Conservation (phyloP, 1,140 invertebrate species). For the Heterodera schachtii region DNA sequence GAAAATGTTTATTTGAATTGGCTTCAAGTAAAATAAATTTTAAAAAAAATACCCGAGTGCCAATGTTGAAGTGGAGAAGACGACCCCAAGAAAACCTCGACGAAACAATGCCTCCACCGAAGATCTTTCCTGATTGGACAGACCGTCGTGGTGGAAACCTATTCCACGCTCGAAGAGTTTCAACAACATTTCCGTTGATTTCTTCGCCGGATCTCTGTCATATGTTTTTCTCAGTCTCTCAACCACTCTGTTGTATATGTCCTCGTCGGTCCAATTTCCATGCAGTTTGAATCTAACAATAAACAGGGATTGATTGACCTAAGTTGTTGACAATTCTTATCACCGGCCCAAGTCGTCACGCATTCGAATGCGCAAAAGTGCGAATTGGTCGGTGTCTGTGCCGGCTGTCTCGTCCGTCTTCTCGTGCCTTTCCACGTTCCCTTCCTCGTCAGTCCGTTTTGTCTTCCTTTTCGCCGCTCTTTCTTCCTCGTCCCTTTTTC, state of each 20-base stretch:
- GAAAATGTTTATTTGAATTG: not conserved
- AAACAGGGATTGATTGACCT: not conserved
- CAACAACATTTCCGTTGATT: conserved; percentile 47
- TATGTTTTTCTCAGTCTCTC: conserved; percentile 32
- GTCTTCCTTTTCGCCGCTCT: conserved; percentile 58
- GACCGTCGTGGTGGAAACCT: conserved; percentile 63
- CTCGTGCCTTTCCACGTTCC: conserved; percentile 41
- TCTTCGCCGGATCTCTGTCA: conserved; percentile 20
- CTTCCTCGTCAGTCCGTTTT: conserved; percentile 54
- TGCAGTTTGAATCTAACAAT: conserved; percentile 58
- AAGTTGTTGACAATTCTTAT: conserved; percentile 1
- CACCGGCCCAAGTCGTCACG: conserved; percentile 55
- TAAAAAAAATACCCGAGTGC: conserved; percentile 50
- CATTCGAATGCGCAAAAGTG: conserved; percentile 51
- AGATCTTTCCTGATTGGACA: conserved; percentile 55
- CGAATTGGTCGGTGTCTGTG: conserved; percentile 52
- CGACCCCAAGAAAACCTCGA: conserved; percentile 57
- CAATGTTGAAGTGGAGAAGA: conserved; percentile 63
- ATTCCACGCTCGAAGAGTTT: conserved; percentile 63
- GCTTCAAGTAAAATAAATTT: too few relatives aligned
- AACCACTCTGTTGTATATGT: conserved; percentile 50
- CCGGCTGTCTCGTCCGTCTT: conserved; percentile 29
- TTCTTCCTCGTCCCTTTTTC: conserved; percentile 58
- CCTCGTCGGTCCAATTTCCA: conserved; percentile 48
- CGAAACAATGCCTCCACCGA: conserved; percentile 64